These are phyloP conservation scores for Amblyornis subalaris DNA, from an alignment of 2,113 vertebrate species.

Conservation along the genomic window DNA sequence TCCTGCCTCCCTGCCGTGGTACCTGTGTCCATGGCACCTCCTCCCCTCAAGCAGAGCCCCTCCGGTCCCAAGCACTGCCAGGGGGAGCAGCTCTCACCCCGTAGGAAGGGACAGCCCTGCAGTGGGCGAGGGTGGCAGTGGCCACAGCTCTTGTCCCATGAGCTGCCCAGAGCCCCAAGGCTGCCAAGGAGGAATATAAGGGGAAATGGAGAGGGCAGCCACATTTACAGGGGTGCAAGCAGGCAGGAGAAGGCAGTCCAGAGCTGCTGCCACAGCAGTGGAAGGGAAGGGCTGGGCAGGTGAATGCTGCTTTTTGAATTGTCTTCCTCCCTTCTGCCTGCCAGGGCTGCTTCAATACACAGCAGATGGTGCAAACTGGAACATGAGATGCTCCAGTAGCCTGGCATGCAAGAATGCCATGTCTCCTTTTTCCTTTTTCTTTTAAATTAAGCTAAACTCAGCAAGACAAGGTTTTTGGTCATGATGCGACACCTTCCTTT, in stretches of 20 bases:
- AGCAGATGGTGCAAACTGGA: not conserved
- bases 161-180: not conserved
- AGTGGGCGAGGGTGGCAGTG: accelerated
- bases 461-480: not conserved
- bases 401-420: not conserved
- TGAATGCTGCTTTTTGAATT: not conserved
- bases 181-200: not conserved
- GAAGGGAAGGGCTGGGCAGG: not conserved
- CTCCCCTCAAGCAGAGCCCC: not conserved
- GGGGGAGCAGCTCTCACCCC: not conserved
- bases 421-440: not conserved
- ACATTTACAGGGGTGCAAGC: not conserved
- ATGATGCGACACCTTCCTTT: not conserved
- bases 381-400: not conserved
- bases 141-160: not conserved
- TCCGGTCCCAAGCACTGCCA: accelerated
- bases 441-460: not conserved
- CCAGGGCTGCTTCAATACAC: not conserved
- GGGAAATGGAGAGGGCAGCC: not conserved
- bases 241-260: not conserved
- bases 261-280: not conserved
- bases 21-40: not conserved
- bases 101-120: not conserved
- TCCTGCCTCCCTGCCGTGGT: accelerated
- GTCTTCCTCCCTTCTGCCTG: not conserved